A percentile compares a stretch with the other conserved stretches of the same genome.
phyloP scores from a whole-genome alignment of 2,113 vertebrate genomes.

The Festucalex cinctus region DNA sequence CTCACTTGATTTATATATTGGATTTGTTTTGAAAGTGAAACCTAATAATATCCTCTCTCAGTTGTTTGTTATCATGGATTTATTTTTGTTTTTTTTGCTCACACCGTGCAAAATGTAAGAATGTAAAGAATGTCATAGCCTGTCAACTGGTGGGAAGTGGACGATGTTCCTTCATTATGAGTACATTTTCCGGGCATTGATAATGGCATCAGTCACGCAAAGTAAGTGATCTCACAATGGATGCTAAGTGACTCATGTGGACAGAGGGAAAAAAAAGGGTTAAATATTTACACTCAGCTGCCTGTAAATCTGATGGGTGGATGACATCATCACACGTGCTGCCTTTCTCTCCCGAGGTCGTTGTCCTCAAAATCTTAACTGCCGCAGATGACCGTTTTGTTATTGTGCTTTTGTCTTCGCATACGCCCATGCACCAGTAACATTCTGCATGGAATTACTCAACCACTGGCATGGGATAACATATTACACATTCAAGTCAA shows the following conservation, averaged over 20 bases:
- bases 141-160: not conserved
- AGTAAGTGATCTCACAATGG: constrained; percentile 21
- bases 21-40: constrained; percentile 24
- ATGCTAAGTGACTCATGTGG: constrained; percentile 14
- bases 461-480: not conserved
- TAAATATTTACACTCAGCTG: constrained; percentile 21
- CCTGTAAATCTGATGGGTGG: constrained; percentile 42
- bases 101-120: constrained; percentile 3
- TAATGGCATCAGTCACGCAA: constrained; percentile 16
- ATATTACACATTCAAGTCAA: not conserved
- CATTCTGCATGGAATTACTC: not conserved
- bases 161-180: not conserved
- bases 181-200: constrained; percentile 3
- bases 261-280: not conserved
- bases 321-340: constrained; percentile 53
- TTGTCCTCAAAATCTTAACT: constrained; percentile 18
- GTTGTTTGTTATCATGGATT: constrained; percentile 25
- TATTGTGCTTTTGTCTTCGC: constrained; percentile 12
- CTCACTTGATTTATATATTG: not conserved
- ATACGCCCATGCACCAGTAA: constrained; percentile 17
- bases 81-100: not conserved
- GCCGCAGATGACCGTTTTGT: constrained; percentile 29
- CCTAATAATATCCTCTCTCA: constrained; percentile 3
- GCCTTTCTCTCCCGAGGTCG: constrained; percentile 20
- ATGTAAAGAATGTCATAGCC: constrained; percentile 21